Base-by-base conservation (phyloP, 1,140 invertebrate species). In the Drosophila takahashii region DNA sequence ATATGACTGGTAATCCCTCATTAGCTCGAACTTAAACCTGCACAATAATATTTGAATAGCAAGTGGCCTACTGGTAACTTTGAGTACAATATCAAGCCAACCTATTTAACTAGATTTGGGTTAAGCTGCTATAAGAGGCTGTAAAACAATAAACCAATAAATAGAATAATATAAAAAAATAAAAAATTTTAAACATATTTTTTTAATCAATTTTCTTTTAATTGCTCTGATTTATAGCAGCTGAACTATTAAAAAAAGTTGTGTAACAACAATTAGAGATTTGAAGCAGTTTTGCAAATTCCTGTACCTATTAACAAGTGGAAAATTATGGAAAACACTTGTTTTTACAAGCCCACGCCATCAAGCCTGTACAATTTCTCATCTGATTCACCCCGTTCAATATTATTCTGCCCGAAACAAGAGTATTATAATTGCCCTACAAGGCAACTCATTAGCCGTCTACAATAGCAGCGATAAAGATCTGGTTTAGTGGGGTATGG, bases 391-490 rank as follows among this genome's bases (percentile, higher is more conserved):
- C 11, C 16, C 22, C 10, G 52, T 9, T 27, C 18, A 22, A 39
- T 13, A 39, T 59, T 53, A 48, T 47, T 36, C 29, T 16, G 22
- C 6, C 34, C 26, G 27, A 36, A 47, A 47, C 51, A 32, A 42
- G 58, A 26, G 37, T 16, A 26, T 32, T 42, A 29, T 74, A 74
- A 74, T 74, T 62, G 58, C 29, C 42, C 13, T 54, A 74, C 36
- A 72, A 74, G 71, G 59, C 36, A 52, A 36, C 70, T 73, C 50
- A 73, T 73, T 73, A 72, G 67, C 10, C 42, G 42, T 57, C 44
- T 56, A 62, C 36, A 42, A 71, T 32, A 39, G 36, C 37, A 1
- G 45, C 32, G 70, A 74, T 73, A 59, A 72, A 52, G 66, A 72
- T 72, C 69, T 72, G 16, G 53, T 36, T 72, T 36, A 36, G 36